Evolutionary conservation across 2,888 invertebrate genomes (phyloP), one percentile per base, ranked within the genome.

Genomic region (Entomobrya multifasciata): DNA sequence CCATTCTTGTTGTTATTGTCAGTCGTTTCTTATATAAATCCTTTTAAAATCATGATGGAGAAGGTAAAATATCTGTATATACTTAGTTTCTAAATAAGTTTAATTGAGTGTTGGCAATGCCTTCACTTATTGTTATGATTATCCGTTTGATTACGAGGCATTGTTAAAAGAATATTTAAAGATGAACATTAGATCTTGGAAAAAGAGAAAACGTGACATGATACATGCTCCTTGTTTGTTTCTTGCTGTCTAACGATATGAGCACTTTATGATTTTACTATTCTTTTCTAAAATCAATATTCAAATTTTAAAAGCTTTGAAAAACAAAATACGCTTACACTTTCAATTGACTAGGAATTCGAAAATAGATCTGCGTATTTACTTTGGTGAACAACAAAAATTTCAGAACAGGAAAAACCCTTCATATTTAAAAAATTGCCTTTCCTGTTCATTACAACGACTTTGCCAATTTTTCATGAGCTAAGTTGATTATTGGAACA

Each of bases 121-220:
- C 82, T 83, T 65, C 76, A n/a, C 36, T 47, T 49, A 83, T 83
- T 83, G 82, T 83, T 65, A 83, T 83, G 82, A 83, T 83, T 83
- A 83, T 83, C 76, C 76, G 36, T 36, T 15, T 83, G 74, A 83
- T 83, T 74, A 83, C 76, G 36, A 15, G 8, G 27, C 65, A 83
- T 76, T 83, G 74, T 76, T 74, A 44, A 60, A 22, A 30, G 47
- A 27, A 81, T 67, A 41, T 80, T 70, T 55, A 81, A 72, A 44
- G 70, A 25, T 41, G 25, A 44, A 57, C 47, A 67, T 67, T 67
- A 41, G 67, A 6, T 67, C 20, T 22, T 67, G 11, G 41, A 52
- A 30, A 15, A 62, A 52, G 52, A 20, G 72, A 72, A 62, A 60
- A 74, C 77, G 60, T 77, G 79, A 79, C 65, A 47, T 80, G 80